Base-by-base conservation (phyloP, 2,113 vertebrate species). In the Phaetusa simplex region DNA sequence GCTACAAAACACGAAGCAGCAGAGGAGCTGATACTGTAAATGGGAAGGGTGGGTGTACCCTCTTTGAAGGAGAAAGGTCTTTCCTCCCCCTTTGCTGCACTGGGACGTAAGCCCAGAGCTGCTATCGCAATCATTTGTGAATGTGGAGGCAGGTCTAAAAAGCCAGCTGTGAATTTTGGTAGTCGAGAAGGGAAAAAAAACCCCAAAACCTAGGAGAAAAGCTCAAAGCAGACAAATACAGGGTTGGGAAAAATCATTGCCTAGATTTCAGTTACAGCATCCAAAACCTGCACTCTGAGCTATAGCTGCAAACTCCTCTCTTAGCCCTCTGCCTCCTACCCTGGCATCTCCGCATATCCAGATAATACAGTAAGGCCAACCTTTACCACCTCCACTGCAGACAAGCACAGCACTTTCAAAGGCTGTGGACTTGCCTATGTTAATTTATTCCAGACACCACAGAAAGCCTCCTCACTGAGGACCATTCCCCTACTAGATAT, bases 71-170 rank as follows among this genome's bases (percentile, higher is more conserved):
- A 58, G 43, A 94, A 93, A 92, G 47, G 69, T 86, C 80, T 56
- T 87, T 87, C 69, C 83, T 95, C 49, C 73, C 72, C 13, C 61
- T 89, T 82, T 69, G 32, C 81, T 95, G 89, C 72, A 66, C 40
- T 85, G 86, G 89, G 52, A 91, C 0, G 4, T 50, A 82, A 95
- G 58, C 70, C 86, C 93, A 87, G 91, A 86, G 61, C 47, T 92
- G 83, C 55, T 87, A 55, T 74, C 26, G 12, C 76, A 78, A 73
- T 84, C 52, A 40, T 71, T 88, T 93, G 61, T 65, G 66, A 94
- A n/a, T 66, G 81, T 94, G 62, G 84, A 82, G 93, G 66, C 73
- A 96, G 84, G 73, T 85, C 73, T 87, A 50, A 91, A 90, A 61
- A 94, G 66, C 34, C 87, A 80, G 81, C 36, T 92, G 73, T 65